These are phyloP conservation scores for Gorsachius magnificus DNA, from an alignment of 2,797 vertebrate species.

Conservation along the genomic window DNA sequence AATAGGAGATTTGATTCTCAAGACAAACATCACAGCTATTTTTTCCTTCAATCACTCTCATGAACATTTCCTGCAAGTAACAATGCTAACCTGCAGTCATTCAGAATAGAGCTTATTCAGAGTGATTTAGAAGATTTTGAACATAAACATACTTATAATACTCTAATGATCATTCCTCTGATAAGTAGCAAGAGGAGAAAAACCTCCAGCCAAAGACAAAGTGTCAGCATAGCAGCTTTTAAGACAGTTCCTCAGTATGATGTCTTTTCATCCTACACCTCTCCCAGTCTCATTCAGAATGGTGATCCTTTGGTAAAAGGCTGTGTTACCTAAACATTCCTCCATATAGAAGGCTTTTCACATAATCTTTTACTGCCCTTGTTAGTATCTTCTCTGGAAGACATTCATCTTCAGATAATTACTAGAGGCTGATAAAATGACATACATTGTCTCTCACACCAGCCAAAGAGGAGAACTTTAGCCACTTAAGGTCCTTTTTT, in stretches of 20 bases:
- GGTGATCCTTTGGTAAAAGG: not conserved
- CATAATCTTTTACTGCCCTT: not conserved
- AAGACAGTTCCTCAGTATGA: not conserved
- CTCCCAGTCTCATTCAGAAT: not conserved
- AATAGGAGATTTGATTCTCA: not conserved
- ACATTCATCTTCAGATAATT: not conserved
- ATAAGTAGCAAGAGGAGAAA: not conserved
- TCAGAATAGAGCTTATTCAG: not conserved
- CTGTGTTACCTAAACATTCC: not conserved
- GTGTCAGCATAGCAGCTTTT: not conserved
- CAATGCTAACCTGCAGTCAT: not conserved
- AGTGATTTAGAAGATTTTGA: not conserved
- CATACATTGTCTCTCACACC: not conserved
- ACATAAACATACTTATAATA: not conserved
- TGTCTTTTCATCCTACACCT: not conserved
- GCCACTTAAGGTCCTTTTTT: not conserved
- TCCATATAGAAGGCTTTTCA: not conserved
- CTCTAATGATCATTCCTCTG: not conserved
- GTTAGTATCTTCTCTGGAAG: not conserved
- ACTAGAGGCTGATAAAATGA: not conserved
- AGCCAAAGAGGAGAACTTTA: accelerated
- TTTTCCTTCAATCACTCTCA: not conserved
- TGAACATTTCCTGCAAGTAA: not conserved
- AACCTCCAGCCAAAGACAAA: not conserved
- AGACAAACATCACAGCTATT: not conserved